Evolutionary conservation across 1,140 invertebrate species (phyloP).

Genomic region (Palaemon carinicauda): DNA sequence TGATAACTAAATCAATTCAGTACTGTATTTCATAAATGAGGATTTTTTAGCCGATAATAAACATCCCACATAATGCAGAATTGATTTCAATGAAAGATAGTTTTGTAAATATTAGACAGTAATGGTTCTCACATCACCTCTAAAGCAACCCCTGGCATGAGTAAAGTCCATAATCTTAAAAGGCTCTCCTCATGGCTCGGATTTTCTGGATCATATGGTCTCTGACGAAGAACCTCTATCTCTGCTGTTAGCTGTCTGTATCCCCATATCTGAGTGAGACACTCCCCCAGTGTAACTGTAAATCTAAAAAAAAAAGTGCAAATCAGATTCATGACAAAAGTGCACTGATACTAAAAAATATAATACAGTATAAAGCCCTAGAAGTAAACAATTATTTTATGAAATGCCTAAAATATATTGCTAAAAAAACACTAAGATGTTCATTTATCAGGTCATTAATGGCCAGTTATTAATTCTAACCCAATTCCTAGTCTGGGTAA

Average conservation of each 20-base stretch:
- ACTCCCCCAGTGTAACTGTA: conserved; percentile 24
- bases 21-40: too few species aligned
- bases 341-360: not conserved
- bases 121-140: conserved; percentile 7
- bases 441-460: too few species aligned
- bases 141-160: conserved; percentile 28
- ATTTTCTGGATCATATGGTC: not conserved
- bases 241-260: conserved; percentile 25
- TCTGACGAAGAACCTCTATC: conserved; percentile 13
- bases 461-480: too few species aligned
- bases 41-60: too few species aligned
- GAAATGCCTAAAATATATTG: too few species aligned
- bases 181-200: conserved; percentile 25
- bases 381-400: too few species aligned
- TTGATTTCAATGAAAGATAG: not conserved
- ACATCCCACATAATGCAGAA: too few species aligned
- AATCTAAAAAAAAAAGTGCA: not conserved
- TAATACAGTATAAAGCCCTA: too few species aligned
- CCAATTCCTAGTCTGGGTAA: too few species aligned
- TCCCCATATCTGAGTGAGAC: conserved; percentile 43
- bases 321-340: not conserved
- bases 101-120: not conserved
- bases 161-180: conserved; percentile 11
- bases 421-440: too few species aligned
- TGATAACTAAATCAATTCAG: too few species aligned